Percentiles rank a stretch among this genome's conserved stretches.
Conservation (phyloP, 2,113 vertebrate species). For the Dasyurus viverrinus region DNA sequence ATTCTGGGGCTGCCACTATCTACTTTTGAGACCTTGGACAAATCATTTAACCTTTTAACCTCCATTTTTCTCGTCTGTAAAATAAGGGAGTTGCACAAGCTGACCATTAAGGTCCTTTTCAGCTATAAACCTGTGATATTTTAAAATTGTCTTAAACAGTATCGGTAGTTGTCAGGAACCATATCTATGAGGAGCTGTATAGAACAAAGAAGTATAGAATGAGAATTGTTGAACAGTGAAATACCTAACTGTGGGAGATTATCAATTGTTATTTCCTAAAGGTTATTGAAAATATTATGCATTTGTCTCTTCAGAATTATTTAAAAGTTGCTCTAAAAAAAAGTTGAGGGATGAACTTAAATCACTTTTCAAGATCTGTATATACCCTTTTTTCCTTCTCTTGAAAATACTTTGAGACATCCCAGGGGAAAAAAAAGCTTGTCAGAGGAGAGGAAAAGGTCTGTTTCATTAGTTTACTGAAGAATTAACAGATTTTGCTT, state of each 20-base stretch:
- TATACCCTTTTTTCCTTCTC: not conserved
- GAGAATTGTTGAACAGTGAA: not conserved
- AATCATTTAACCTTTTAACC: not conserved
- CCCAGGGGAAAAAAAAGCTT: not conserved
- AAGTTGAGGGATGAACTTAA: not conserved
- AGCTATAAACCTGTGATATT: not conserved
- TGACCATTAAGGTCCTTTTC: not conserved
- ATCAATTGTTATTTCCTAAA: not conserved
- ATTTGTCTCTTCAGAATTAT: not conserved
- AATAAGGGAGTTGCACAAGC: not conserved
- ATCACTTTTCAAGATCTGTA: not conserved
- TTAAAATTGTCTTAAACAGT: not conserved
- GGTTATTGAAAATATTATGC: not conserved
- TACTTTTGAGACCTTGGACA: not conserved
- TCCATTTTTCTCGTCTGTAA: not conserved
- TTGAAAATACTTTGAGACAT: not conserved
- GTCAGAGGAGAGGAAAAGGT: too few relatives aligned
- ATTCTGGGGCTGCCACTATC: not conserved
- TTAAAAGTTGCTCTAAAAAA: not conserved
- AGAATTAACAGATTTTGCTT: not conserved
- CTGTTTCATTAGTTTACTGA: not conserved
- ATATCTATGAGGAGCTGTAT: not conserved
- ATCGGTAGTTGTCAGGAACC: not conserved
- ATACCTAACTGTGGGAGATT: not conserved
- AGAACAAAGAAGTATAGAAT: not conserved